Evolutionary conservation across 2,888 invertebrate species (phyloP).

Genomic region (Tenodera sinensis): DNA sequence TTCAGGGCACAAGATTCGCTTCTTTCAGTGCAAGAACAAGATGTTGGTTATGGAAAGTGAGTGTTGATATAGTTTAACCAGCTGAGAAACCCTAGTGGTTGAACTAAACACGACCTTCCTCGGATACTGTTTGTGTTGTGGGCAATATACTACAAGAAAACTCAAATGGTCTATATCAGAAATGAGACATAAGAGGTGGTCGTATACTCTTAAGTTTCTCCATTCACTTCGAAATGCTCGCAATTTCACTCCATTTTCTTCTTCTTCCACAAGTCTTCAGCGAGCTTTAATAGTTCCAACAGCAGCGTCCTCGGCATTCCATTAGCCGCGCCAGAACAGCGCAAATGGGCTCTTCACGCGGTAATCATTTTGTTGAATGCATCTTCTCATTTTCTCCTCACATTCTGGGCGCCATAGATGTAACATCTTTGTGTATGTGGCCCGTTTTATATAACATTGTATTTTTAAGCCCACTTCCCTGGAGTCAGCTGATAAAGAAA

Average conservation of each 20-base stretch:
- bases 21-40: too few relatives aligned
- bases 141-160: neutral
- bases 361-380: slow-evolving; percentile 5
- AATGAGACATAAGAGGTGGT: neutral
- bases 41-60: too few relatives aligned
- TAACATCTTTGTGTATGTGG: neutral
- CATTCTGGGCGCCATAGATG: neutral
- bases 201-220: neutral
- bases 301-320: neutral
- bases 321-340: neutral
- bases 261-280: neutral
- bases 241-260: neutral
- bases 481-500: neutral
- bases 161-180: neutral
- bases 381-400: neutral
- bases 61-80: too few relatives aligned
- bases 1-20: too few relatives aligned
- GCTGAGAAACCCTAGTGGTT: too few relatives aligned
- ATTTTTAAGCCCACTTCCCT: neutral
- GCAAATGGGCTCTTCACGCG: neutral
- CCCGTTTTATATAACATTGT: neutral
- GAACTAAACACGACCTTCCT: neutral
- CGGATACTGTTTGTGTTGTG: neutral
- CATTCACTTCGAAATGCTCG: neutral
- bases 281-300: neutral